Base-by-base conservation (phyloP, 2,888 invertebrate genomes). In the Drosophila picticornis region DNA sequence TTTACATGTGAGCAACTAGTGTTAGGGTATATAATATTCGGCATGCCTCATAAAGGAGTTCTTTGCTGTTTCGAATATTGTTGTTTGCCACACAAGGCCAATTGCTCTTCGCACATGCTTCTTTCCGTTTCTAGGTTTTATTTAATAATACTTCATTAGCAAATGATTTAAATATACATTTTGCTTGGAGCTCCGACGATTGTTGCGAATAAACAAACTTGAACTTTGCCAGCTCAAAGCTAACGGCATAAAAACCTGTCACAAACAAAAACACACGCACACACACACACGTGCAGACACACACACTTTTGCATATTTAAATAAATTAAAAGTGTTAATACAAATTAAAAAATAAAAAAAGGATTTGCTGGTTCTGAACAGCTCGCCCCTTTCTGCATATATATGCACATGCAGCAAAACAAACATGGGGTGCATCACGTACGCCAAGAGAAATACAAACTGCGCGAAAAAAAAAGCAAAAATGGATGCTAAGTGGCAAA, bases 351-450 rank as follows among this genome's bases (percentile, higher is more conserved):
- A n/a, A n/a, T n/a, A n/a, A n/a, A n/a, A n/a, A n/a, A n/a, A n/a
- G n/a, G n/a, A n/a, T n/a, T n/a, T n/a, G n/a, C n/a, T n/a, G n/a
- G n/a, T n/a, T n/a, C n/a, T n/a, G n/a, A n/a, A n/a, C n/a, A n/a
- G n/a, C n/a, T n/a, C n/a, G n/a, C n/a, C n/a, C n/a, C n/a, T n/a
- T n/a, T n/a, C n/a, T n/a, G n/a, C n/a, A n/a, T n/a, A n/a, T n/a
- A n/a, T n/a, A n/a, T n/a, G n/a, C n/a, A n/a, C n/a, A n/a, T n/a
- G 34, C n/a, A 60, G 63, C 19, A 53, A 69, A 70, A 50, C 74
- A 69, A 65, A 69, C 59, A 61, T 75, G 89, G 63, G 71, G 63
- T 74, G 61, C 79, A 86, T 81, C 84, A 84, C 84, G 89, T 84
- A 84, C 89, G 76, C 89, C 84, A 84, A 85, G 84, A 81, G 60